Base-by-base conservation (phyloP, 1,140 invertebrate genomes). In the Popillia japonica region DNA sequence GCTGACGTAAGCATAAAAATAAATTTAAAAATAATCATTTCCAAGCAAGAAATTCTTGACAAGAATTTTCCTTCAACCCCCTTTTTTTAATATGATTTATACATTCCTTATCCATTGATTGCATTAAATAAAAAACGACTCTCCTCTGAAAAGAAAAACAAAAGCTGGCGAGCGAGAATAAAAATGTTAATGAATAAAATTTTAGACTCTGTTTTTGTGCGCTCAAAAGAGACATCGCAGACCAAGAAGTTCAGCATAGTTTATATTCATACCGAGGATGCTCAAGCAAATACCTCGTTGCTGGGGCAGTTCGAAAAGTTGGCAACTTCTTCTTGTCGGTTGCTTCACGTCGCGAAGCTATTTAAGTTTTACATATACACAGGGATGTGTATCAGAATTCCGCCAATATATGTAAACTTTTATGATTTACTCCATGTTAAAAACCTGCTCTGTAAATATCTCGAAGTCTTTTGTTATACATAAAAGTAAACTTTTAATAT, bases 321-420 rank as follows among this genome's bases (percentile, higher is more conserved):
- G 61, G 11, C 61, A 64, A 64, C 20, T 64, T 64, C 17, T 64
- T 64, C 61, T 64, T 64, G 61, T 64, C 61, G 23, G 11, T 20
- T 20, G 17, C 22, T 64, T 64, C 17, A 27, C 61, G 61, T 20
- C 17, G 20, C 61, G 61, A 20, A 48, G 61, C 11, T 64, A 64
- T 64, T 64, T 64, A 64, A 64, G 61, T 64, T 64, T 64, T 64
- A 27, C 61, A 64, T 8, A n/a, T n/a, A 64, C 0, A 23, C 17
- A 27, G 61, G 17, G 61, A 64, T 64, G 61, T 64, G 61, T 64
- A 64, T 64, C 61, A 64, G 61, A 64, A 64, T 64, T 64, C 22
- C 17, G 22, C 61, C 61, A 64, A 64, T 64, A 64, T 64, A 64
- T 64, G 61, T 20, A 27, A 64, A 64, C 61, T 64, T 64, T 64